These are phyloP conservation scores for Leptothorax acervorum DNA, from an alignment of 2,888 invertebrate species.

Conservation along the genomic window DNA sequence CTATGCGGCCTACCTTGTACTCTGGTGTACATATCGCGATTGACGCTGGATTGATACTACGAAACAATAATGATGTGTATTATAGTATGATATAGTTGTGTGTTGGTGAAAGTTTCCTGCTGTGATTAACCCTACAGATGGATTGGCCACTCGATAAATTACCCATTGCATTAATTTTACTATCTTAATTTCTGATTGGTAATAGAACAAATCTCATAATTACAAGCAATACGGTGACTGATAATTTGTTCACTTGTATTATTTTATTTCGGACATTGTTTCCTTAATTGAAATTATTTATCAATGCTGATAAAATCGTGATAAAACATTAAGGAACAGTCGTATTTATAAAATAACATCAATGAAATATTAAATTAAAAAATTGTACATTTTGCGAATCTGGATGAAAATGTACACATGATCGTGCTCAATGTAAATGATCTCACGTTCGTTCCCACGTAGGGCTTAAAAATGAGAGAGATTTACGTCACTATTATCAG, in stretches of 20 bases:
- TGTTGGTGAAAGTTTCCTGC: conserved; percentile 82
- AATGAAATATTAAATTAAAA: background rate
- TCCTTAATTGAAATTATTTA: conserved; percentile 4
- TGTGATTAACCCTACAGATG: conserved; percentile 75
- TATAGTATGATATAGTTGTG: conserved; percentile 84
- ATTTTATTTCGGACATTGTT: background rate
- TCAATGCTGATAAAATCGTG: background rate
- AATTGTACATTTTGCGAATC: background rate
- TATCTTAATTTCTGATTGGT: conserved; percentile 38
- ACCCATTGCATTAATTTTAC: conserved; percentile 42
- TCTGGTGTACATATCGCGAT: conserved; percentile 28
- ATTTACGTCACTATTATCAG: conserved; percentile 2
- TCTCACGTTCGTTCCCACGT: background rate
- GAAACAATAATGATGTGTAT: conserved; percentile 85
- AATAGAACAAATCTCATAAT: background rate
- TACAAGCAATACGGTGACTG: background rate
- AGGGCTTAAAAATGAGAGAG: background rate
- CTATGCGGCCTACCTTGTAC: background rate
- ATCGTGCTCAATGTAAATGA: background rate
- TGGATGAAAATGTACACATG: background rate
- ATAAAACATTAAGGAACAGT: background rate
- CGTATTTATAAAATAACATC: background rate
- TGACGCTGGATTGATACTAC: conserved; percentile 46
- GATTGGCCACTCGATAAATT: conserved; percentile 66
- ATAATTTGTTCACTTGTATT: background rate